Percentiles rank a stretch among this genome's conserved stretches.
Conservation (phyloP, 2,113 vertebrate genomes). For the Labrus mixtus region DNA sequence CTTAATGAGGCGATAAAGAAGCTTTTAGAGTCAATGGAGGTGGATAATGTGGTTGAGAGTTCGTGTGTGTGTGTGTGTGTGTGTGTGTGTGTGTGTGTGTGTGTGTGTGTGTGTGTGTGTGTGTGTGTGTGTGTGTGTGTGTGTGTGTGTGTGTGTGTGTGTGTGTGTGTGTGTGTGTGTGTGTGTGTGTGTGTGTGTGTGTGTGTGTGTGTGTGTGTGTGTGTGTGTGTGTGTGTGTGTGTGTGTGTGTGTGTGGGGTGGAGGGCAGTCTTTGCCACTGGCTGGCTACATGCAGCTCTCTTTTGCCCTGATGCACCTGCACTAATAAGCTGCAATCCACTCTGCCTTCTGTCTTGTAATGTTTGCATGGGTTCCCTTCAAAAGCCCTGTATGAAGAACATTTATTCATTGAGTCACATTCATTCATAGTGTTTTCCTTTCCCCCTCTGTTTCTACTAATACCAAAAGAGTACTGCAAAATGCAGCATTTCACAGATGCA, state of each 20-base stretch:
- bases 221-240: conserved; percentile 37
- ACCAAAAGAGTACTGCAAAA: too few relatives aligned
- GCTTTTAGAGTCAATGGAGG: conserved; percentile 85
- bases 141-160: conserved; percentile 59
- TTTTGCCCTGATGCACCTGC: conserved; percentile 64
- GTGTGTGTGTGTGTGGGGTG: conserved; percentile 42
- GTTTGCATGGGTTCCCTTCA: neutral
- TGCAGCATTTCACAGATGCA: too few relatives aligned
- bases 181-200: conserved; percentile 55
- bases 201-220: conserved; percentile 44
- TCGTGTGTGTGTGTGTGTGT: conserved; percentile 61
- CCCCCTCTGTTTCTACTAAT: too few relatives aligned
- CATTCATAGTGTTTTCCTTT: too few relatives aligned
- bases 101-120: conserved; percentile 59
- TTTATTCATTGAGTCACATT: too few relatives aligned
- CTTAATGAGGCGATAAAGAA: conserved; percentile 84
- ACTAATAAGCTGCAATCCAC: conserved; percentile 48
- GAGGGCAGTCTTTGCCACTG: conserved; percentile 47
- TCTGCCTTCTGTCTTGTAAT: conserved; percentile 15
- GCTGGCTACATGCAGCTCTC: conserved; percentile 44
- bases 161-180: conserved; percentile 60
- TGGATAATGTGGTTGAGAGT: conserved; percentile 79
- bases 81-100: conserved; percentile 56
- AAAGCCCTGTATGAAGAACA: too few relatives aligned
- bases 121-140: conserved; percentile 59